Conservation (phyloP, 2,888 invertebrate species). For the Drosophila fulvimacula region DNA sequence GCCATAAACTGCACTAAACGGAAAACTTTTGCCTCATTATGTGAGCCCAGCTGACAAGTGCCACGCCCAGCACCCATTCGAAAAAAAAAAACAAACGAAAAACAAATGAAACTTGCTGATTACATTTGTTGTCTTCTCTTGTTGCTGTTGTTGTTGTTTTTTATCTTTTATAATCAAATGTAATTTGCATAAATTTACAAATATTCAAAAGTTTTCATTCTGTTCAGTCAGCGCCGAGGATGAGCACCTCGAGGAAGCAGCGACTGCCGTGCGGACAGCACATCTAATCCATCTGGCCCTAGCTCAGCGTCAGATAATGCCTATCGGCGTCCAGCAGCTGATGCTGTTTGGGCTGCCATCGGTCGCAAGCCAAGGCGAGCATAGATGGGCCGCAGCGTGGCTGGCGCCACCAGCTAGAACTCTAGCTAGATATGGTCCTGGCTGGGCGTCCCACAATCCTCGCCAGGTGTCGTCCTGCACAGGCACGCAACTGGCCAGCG, state of each 20-base stretch:
- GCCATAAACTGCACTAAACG: slow-evolving; percentile 49
- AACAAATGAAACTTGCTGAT: slow-evolving; percentile 58
- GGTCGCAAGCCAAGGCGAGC: slow-evolving; percentile 14
- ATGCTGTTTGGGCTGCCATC: slow-evolving; percentile 2
- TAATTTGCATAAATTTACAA: slow-evolving; percentile 65
- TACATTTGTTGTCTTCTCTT: slow-evolving; percentile 38
- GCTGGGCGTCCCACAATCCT: no score
- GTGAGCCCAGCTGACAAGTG: slow-evolving; percentile 54
- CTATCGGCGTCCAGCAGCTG: slow-evolving; percentile 16
- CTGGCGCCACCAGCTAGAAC: slow-evolving; percentile 31
- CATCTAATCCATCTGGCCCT: slow-evolving; percentile 30
- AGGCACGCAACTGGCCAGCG: slow-evolving; percentile 7
- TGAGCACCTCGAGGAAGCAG: slow-evolving; percentile 24
- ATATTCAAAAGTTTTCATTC: no score
- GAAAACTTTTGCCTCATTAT: slow-evolving; percentile 61
- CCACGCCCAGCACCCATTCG: neutral
- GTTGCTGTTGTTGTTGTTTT: slow-evolving; percentile 8
- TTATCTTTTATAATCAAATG: slow-evolving; percentile 52
- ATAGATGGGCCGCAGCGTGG: slow-evolving; percentile 10
- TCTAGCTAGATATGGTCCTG: slow-evolving; percentile 8
- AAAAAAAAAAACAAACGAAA: no score
- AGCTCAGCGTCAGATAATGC: slow-evolving; percentile 7
- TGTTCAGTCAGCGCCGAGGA: slow-evolving; percentile 9
- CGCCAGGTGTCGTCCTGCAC: no score
- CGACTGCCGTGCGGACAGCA: slow-evolving; percentile 10